phyloP scores from a whole-genome alignment of 2,113 vertebrate genomes.

The Proteles cristata region DNA sequence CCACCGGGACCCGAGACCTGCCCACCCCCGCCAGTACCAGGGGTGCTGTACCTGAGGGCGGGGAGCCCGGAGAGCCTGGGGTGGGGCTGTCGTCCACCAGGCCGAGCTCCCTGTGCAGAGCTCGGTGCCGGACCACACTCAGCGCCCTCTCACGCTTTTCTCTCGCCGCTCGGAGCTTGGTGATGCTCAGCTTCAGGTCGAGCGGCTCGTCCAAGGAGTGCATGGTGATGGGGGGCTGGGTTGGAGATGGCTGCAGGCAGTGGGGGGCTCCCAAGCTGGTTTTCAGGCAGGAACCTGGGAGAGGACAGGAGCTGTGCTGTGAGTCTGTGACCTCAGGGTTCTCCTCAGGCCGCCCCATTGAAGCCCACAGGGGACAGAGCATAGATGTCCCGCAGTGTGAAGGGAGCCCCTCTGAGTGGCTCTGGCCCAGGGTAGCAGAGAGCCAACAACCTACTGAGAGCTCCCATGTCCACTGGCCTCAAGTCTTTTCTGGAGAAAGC shows the following conservation, averaged over 20 bases:
- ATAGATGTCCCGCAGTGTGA: not conserved
- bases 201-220: constrained; percentile 97
- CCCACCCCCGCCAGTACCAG: not conserved
- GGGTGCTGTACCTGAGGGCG: constrained; percentile 86
- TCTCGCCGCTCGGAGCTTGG: constrained; percentile 88
- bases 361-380: not conserved
- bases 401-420: not conserved
- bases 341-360: not conserved
- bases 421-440: not conserved
- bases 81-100: constrained; percentile 88
- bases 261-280: not conserved
- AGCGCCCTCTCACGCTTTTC: constrained; percentile 83
- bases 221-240: constrained; percentile 85
- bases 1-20: too few relatives aligned
- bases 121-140: constrained; percentile 78
- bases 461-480: not conserved
- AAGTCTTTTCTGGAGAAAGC: not conserved
- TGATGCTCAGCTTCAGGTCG: constrained; percentile 95
- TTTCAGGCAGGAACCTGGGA: constrained; percentile 63
- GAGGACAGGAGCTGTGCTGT: not conserved
- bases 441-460: not conserved
- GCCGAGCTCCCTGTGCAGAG: constrained; percentile 86
- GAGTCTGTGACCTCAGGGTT: not conserved
- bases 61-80: constrained; percentile 87
- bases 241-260: not conserved